Base-by-base conservation (phyloP, 2,888 invertebrate species). In the Aphrophora alni region DNA sequence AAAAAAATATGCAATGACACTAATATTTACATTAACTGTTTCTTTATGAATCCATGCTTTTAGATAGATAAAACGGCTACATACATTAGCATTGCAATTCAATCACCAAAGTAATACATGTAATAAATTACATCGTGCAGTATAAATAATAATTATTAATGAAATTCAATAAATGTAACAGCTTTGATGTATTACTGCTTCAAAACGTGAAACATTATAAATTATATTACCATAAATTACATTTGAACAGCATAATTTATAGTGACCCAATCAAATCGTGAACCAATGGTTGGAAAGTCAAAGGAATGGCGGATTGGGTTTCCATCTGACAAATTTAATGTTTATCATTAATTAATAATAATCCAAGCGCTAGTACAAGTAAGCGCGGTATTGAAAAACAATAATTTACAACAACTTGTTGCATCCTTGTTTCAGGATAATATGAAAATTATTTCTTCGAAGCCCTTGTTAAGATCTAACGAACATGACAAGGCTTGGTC, bases 321-420 rank as follows among this genome's bases (percentile, higher is more conserved):
- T 59, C 59, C 21, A 21, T 14, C 59, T 59, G 59, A 59, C 59
- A 59, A 59, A 59, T 59, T 21, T 59, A 59, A 59, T 59, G 59
- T 59, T 59, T 59, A 59, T 59, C 59, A 59, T 59, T 59, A 59
- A 59, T 59, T 59, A 59, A 59, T 59, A 59, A 21, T 59, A 59
- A 21, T 21, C 59, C n/a, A n/a, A 21, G n/a, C 21, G 10, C 1
- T 21, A 21, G 59, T 59, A 59, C n/a, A 14, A 44, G 14, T 14
- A 14, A 59, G 21, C 59, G 21, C 21, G n/a, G 59, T 44, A 14
- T 14, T 14, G 2, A n/a, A 3, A 4, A 59, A 59, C 59, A 21
- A 59, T 59, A 59, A 21, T 59, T 59, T 59, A 59, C 59, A 33
- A 10, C 33, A 44, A 44, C 59, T n/a, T n/a, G 59, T 21, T 59